A percentile compares a stretch with the other conserved stretches of the same genome.
Evolutionary conservation across 1,140 invertebrate genomes (phyloP).

Genomic region (Hypsibius dujardini): DNA sequence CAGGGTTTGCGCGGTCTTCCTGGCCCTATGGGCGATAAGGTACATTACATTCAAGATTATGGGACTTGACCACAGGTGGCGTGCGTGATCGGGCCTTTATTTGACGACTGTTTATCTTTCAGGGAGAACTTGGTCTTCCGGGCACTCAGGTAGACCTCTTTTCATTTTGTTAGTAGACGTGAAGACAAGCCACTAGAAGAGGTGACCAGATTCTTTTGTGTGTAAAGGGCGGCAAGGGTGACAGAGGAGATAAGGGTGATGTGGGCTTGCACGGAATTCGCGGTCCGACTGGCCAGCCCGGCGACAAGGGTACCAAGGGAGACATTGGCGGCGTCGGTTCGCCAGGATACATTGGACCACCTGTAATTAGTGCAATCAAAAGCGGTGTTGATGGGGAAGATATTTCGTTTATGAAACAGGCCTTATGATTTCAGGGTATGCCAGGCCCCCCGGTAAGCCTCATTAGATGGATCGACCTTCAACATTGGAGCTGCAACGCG

Average conservation of each 20-base stretch:
- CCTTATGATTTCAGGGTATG: constrained; percentile 43
- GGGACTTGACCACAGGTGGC: too few species aligned
- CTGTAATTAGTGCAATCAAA: constrained; percentile 36
- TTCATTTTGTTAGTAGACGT: too few species aligned
- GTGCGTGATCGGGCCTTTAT: too few species aligned
- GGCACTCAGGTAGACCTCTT: constrained; percentile 30
- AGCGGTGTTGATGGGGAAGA: constrained; percentile 21
- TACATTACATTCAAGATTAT: too few species aligned
- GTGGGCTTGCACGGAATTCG: constrained; percentile 37
- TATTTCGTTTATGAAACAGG: constrained; percentile 21
- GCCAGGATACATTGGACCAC: constrained; percentile 42
- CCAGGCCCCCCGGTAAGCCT: constrained; percentile 41
- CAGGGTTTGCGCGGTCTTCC: constrained; percentile 52
- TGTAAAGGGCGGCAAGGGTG: constrained; percentile 12
- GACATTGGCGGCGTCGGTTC: constrained; percentile 33
- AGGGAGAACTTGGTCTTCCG: constrained; percentile 32
- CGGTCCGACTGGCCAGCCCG: constrained; percentile 42
- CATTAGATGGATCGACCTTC: background rate
- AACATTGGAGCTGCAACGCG: too few species aligned
- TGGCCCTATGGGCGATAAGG: constrained; percentile 37
- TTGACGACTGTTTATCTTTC: too few species aligned
- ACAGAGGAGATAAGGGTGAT: constrained; percentile 9
- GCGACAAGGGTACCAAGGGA: constrained; percentile 29
- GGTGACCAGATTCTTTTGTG: constrained; percentile 19
- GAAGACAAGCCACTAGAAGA: too few species aligned